These are phyloP conservation scores for Podilymbus podiceps DNA, from an alignment of 2,113 vertebrate species.

Conservation along the genomic window DNA sequence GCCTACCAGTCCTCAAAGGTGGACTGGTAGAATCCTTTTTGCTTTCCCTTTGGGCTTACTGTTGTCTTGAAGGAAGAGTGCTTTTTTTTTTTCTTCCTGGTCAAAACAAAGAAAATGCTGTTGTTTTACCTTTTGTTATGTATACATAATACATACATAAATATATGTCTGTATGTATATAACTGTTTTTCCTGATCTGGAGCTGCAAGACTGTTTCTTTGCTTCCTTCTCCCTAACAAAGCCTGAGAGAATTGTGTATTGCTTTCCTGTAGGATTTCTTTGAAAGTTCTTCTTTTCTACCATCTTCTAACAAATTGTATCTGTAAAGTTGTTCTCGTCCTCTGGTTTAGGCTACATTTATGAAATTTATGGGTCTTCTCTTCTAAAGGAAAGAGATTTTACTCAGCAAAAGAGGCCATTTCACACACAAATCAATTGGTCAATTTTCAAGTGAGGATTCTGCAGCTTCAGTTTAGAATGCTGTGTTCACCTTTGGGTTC, in stretches of 20 bases:
- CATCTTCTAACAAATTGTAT: background rate
- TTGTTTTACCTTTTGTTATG: background rate
- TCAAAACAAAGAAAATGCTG: background rate
- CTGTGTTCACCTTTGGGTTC: constrained; percentile 8
- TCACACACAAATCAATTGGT: background rate
- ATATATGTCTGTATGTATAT: no score
- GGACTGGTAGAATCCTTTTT: background rate
- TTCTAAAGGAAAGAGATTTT: background rate
- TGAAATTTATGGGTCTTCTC: background rate
- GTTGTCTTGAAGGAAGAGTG: background rate
- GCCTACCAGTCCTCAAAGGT: background rate
- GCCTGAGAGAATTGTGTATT: background rate
- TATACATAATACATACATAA: background rate
- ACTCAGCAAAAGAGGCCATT: background rate
- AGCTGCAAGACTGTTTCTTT: background rate
- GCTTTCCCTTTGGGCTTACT: background rate
- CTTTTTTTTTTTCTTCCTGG: background rate
- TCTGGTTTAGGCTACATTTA: background rate
- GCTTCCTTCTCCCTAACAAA: background rate
- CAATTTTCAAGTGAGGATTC: background rate
- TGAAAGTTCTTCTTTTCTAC: background rate
- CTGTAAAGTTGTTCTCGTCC: background rate
- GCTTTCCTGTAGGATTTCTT: background rate
- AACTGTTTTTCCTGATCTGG: background rate
- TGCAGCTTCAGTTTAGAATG: constrained; percentile 7